A percentile compares a stretch with the other conserved stretches of the same genome.
Evolutionary conservation across 2,888 invertebrate species (phyloP).

Genomic region (Zhuqinia jingwanae): DNA sequence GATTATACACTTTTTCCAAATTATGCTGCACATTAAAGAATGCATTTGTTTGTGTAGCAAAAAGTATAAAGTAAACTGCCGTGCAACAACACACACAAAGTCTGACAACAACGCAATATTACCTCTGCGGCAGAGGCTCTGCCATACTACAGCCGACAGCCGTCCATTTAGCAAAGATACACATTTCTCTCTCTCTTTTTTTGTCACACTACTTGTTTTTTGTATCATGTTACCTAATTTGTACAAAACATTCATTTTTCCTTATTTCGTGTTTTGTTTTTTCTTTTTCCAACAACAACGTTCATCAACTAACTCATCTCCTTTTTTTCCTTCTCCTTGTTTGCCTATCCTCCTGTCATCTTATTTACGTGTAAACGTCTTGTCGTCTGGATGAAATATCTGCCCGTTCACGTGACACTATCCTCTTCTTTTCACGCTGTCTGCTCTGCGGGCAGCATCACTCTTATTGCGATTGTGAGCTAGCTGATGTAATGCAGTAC

Average conservation of each 20-base stretch:
- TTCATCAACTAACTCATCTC: conserved; percentile 48
- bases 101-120: background rate
- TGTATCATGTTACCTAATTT: conserved; percentile 66
- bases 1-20: background rate
- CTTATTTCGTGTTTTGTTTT: conserved; percentile 30
- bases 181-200: background rate
- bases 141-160: background rate
- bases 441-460: conserved; percentile 44
- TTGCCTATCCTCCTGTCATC: conserved; percentile 20
- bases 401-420: conserved; percentile 1
- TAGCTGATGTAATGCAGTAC: conserved; percentile 31
- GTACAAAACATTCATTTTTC: conserved; percentile 40
- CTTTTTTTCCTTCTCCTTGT: conserved; percentile 50
- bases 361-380: conserved; percentile 19
- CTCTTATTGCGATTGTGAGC: background rate
- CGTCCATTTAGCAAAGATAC: background rate
- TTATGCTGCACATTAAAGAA: background rate
- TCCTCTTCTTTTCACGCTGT: conserved; percentile 20
- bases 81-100: background rate
- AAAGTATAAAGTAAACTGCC: too few relatives aligned
- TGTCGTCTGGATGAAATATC: conserved; percentile 47
- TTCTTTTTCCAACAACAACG: conserved; percentile 5
- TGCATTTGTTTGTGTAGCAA: too few relatives aligned
- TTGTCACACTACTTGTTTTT: conserved; percentile 43
- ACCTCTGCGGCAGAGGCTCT: background rate